Evolutionary conservation across 2,113 vertebrate genomes (phyloP), one percentile per base, ranked within the genome.

Genomic region (Xyliphius kryptos): DNA sequence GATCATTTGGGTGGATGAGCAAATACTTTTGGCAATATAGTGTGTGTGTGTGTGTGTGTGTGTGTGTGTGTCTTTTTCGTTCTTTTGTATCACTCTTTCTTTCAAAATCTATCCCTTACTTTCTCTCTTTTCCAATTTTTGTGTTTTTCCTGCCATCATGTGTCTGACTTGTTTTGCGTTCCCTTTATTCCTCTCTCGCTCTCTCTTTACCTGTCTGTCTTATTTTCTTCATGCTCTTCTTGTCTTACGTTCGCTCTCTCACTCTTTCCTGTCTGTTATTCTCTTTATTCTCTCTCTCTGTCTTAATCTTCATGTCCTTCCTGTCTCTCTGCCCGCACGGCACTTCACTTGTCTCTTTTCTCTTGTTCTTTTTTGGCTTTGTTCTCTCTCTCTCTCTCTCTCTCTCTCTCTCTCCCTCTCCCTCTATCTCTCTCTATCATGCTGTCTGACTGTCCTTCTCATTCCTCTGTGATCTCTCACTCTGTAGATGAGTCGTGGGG

Each of bases 401-500:
- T 41, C 40, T 41, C 40, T 41, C 9, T 41, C 9, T 41, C 9
- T 37, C 14, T n/a, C 13, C 32, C 11, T 49, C 7, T 46, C 2
- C 9, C 11, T 37, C 44, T 32, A 8, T 51, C 36, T 49, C 15
- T 12, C 17, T 43, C 44, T 62, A 41, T 12, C 11, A 8, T 43
- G 9, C 11, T 3, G 9, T 12, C 40, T 43, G 9, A 12, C 40
- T 6, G 55, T 2, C 9, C n/a, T n/a, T 7, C 21, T 5, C 20
- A 32, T 12, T 6, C 6, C 21, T 66, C 14, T 48, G n/a, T 32
- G 26, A 32, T 66, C 14, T 48, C 36, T 65, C 61, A 65, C 14
- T 10, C 44, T 40, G 48, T 69, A 98, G 95, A 77, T 97, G 76
- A 93, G 88, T 82, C 90, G 89, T 51, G 94, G 90, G 49, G 93